phyloP scores from a whole-genome alignment of 92 coral and sea anemone species.

The Scolanthus callimorphus region DNA sequence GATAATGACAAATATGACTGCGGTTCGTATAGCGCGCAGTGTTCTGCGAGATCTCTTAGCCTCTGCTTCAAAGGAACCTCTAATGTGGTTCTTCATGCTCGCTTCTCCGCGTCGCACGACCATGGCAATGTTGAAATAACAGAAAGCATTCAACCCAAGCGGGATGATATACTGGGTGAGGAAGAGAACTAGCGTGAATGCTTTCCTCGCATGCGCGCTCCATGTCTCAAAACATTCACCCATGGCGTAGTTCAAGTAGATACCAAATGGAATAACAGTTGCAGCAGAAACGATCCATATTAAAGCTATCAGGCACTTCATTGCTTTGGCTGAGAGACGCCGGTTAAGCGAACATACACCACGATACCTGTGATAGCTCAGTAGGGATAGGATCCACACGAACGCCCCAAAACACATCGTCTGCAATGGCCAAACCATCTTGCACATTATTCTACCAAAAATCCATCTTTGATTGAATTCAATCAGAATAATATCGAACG shows the following conservation, averaged over 20 bases:
- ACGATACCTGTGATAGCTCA: conserved; percentile 62
- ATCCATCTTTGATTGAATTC: conserved; percentile 44
- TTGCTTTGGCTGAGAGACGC: conserved; percentile 2
- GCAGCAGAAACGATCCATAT: conserved; percentile 54
- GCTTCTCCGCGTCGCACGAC: conserved; percentile 44
- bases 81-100: conserved; percentile 26
- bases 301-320: conserved; percentile 14
- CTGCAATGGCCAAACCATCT: conserved; percentile 68
- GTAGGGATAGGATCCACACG: conserved; percentile 53
- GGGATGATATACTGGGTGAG: conserved; percentile 63
- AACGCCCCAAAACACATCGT: conserved; percentile 66
- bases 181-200: conserved; percentile 53
- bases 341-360: conserved; percentile 41
- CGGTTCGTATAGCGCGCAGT: conserved; percentile 63
- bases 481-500: conserved; percentile 51
- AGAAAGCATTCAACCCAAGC: conserved; percentile 39
- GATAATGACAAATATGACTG: conserved; percentile 54
- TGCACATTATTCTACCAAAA: conserved; percentile 64
- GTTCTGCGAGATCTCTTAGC: conserved; percentile 39
- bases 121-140: conserved; percentile 51
- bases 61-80: conserved; percentile 48
- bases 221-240: conserved; percentile 64
- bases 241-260: conserved; percentile 33
- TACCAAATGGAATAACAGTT: conserved; percentile 52
- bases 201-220: conserved; percentile 24